These are phyloP conservation scores for Artemia sinica DNA, from an alignment of 2,888 invertebrate genomes.

Conservation along the genomic window DNA sequence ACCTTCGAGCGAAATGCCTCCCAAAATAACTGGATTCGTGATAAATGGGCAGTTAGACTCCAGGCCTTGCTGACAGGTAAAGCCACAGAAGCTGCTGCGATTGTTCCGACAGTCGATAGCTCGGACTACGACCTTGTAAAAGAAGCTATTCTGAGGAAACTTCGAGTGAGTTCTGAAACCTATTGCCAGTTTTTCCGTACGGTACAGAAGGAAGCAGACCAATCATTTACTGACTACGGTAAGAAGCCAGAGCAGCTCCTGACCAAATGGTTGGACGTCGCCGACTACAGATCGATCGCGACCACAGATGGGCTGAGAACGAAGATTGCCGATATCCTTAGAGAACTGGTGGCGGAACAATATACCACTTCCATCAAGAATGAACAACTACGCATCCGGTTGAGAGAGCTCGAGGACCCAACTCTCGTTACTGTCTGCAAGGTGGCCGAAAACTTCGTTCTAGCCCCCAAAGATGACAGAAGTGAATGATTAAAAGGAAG, in stretches of 20 bases:
- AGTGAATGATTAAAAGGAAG: too few species aligned
- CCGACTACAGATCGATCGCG: too few species aligned
- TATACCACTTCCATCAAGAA: too few species aligned
- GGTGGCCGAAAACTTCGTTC: too few species aligned
- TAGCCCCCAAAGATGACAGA: too few species aligned
- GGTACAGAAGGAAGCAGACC: background rate
- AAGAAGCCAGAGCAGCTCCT: background rate
- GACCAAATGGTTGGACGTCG: background rate
- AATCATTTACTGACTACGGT: background rate
- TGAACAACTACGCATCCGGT: too few species aligned
- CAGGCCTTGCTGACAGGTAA: background rate
- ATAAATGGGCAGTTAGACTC: background rate
- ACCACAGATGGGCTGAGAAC: too few species aligned
- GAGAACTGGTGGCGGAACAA: too few species aligned
- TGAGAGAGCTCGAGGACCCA: too few species aligned
- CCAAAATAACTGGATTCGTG: background rate
- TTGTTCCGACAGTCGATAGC: background rate
- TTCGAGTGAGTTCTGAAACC: background rate
- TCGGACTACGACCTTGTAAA: background rate
- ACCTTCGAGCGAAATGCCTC: background rate
- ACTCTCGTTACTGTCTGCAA: too few species aligned
- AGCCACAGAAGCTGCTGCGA: slow-evolving; percentile 1
- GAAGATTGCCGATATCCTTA: too few species aligned
- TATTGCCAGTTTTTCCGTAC: background rate
- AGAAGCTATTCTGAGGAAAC: background rate